Evolutionary conservation across 2,888 invertebrate species (phyloP).

Genomic region (Phalera bucephala): DNA sequence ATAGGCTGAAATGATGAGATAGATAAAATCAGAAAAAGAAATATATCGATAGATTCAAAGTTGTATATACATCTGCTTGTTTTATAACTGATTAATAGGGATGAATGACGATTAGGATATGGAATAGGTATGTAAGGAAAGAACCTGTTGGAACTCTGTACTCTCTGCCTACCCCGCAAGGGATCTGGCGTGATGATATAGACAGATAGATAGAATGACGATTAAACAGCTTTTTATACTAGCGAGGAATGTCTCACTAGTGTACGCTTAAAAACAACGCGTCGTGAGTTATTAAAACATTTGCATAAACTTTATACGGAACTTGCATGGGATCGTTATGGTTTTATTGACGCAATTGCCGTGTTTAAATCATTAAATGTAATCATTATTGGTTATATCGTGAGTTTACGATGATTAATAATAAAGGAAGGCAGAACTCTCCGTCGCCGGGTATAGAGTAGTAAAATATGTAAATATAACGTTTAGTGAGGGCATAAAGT

Average conservation of each 20-base stretch:
- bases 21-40: too few species aligned
- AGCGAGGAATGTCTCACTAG: too few species aligned
- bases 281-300: conserved; percentile 32
- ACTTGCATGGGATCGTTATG: conserved; percentile 25
- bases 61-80: too few species aligned
- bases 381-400: conserved; percentile 27
- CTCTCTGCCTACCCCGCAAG: too few species aligned
- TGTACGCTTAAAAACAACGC: conserved; percentile 2
- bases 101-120: too few species aligned
- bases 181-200: too few species aligned
- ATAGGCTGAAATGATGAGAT: conserved; percentile 11
- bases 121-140: too few species aligned
- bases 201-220: too few species aligned
- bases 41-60: too few species aligned
- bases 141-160: too few species aligned
- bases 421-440: conserved; percentile 29
- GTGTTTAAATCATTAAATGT: conserved; percentile 28
- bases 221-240: too few species aligned
- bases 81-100: too few species aligned
- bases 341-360: conserved; percentile 29
- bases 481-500: conserved; percentile 41
- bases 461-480: conserved; percentile 42
- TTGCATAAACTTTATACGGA: conserved; percentile 24
- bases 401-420: conserved; percentile 35
- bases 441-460: conserved; percentile 29